Conservation (phyloP, 2,113 vertebrate genomes). For the Salvelinus fontinalis region DNA sequence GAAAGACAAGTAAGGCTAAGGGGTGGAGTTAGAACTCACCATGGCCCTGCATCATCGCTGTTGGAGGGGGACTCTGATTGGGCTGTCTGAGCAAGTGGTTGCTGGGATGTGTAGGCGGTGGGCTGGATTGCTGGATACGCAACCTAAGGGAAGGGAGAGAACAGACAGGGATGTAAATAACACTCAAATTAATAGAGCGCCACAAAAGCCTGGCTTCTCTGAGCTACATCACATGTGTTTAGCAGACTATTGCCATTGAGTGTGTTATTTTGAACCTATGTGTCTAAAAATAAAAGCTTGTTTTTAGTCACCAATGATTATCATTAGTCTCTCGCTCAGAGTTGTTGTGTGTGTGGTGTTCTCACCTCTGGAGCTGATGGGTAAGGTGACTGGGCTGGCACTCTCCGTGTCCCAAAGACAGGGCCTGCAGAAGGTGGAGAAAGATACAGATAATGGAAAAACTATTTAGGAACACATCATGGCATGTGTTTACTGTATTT, state of each 20-base stretch:
- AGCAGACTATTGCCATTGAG: neutral
- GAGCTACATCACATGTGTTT: too few relatives aligned
- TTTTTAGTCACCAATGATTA: too few relatives aligned
- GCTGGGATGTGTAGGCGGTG: slow-evolving; percentile 92
- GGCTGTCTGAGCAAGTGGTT: slow-evolving; percentile 96
- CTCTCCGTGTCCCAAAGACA: slow-evolving; percentile 86
- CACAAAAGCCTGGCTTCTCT: too few relatives aligned
- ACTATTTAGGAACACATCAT: too few relatives aligned
- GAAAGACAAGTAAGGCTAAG: neutral
- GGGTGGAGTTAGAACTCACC: slow-evolving; percentile 71
- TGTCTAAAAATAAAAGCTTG: too few relatives aligned
- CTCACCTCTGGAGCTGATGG: slow-evolving; percentile 98
- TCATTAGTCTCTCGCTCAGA: neutral
- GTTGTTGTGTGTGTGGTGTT: neutral
- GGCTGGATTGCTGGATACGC: slow-evolving; percentile 95
- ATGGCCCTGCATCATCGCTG: slow-evolving; percentile 84
- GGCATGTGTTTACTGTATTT: neutral
- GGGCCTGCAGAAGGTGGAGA: slow-evolving; percentile 81
- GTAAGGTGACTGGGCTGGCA: slow-evolving; percentile 97
- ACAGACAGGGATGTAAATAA: slow-evolving; percentile 3
- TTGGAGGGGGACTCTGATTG: slow-evolving; percentile 90
- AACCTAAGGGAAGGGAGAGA: slow-evolving; percentile 79
- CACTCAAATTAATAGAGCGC: neutral
- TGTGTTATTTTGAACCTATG: neutral
- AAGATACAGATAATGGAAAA: slow-evolving; percentile 56